phyloP scores from a whole-genome alignment of 2,797 vertebrate genomes.

The Schizopygopsis pylzovi region DNA sequence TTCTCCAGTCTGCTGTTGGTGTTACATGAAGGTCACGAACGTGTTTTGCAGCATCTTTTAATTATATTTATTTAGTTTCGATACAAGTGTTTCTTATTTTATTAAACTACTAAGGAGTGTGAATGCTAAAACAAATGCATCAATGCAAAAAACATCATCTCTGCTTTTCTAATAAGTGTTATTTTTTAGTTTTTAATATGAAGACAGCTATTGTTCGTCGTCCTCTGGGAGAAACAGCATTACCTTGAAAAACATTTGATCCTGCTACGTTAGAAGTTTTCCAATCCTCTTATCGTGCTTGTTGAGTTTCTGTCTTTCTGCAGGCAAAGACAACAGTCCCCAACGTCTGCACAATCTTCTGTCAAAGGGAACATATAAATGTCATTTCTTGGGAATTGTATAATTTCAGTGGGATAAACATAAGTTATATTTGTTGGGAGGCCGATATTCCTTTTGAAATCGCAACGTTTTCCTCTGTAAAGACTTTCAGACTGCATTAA shows the following conservation, averaged over 20 bases:
- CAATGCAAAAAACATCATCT: background rate
- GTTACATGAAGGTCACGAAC: background rate
- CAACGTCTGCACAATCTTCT: conserved; percentile 11
- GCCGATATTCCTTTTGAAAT: conserved; percentile 1
- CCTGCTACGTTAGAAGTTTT: background rate
- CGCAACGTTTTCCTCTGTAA: background rate
- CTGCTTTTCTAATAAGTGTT: conserved; percentile 18
- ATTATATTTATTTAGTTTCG: background rate
- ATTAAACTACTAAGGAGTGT: background rate
- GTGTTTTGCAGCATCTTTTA: background rate
- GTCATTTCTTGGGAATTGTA: background rate
- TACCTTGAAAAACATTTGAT: conserved; percentile 21
- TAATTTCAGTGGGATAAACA: background rate
- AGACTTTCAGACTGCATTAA: background rate
- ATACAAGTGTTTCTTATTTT: conserved; percentile 23
- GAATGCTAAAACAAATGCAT: background rate
- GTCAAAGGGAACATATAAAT: conserved; percentile 3
- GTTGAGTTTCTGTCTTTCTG: background rate
- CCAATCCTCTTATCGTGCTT: background rate
- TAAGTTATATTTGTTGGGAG: conserved; percentile 3
- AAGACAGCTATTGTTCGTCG: background rate
- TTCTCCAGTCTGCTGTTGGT: background rate
- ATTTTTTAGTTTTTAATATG: conserved; percentile 8
- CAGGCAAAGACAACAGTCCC: conserved; percentile 7
- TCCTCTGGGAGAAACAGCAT: background rate